Percentiles rank a stretch among this genome's conserved stretches.
phyloP scores from a whole-genome alignment of 2,113 vertebrate genomes.

The Bettongia penicillata region DNA sequence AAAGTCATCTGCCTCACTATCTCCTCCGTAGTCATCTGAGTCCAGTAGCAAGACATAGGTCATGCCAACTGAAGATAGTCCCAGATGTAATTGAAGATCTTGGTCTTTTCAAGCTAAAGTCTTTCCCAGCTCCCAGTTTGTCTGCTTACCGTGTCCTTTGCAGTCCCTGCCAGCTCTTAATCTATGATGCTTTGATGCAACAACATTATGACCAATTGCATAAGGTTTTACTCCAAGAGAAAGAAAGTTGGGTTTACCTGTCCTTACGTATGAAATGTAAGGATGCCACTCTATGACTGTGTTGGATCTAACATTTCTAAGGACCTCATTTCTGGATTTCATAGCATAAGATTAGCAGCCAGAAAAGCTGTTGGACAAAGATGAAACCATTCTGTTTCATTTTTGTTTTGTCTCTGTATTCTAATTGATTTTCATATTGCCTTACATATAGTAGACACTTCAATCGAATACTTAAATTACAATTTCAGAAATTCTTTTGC shows the following conservation, averaged over 20 bases:
- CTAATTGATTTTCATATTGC: background rate
- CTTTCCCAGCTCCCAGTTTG: too few relatives aligned
- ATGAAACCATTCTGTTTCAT: background rate
- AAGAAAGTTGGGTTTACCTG: background rate
- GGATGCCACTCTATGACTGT: background rate
- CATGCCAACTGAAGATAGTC: too few relatives aligned
- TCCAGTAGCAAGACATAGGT: too few relatives aligned
- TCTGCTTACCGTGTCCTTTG: background rate
- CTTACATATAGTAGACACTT: background rate
- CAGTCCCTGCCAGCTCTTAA: too few relatives aligned
- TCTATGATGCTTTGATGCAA: background rate
- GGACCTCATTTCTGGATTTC: background rate
- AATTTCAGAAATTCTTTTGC: background rate
- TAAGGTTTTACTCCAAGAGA: background rate
- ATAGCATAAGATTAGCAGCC: background rate
- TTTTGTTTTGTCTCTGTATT: background rate
- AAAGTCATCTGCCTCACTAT: too few relatives aligned
- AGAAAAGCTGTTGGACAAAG: background rate
- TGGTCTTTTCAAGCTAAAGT: too few relatives aligned
- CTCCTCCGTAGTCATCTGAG: too few relatives aligned
- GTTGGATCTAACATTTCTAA: background rate
- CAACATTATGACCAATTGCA: background rate
- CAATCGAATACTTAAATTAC: background rate
- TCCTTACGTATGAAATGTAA: background rate
- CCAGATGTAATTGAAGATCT: too few relatives aligned